Evolutionary conservation across 2,888 invertebrate species (phyloP).

Genomic region (Ophion costatus): DNA sequence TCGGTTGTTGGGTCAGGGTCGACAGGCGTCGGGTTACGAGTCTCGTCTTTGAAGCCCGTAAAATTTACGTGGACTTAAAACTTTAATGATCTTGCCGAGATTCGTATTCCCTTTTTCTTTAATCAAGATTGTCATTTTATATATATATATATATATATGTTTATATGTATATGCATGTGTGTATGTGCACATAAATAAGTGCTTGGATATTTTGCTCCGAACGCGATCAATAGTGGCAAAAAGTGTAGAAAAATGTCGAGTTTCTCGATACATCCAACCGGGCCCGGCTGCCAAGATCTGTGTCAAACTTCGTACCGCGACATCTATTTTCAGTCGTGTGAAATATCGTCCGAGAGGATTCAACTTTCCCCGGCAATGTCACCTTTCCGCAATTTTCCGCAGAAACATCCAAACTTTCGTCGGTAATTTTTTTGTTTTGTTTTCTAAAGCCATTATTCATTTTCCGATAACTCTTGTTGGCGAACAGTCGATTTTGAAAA

Average conservation of each 20-base stretch:
- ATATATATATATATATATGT: no score
- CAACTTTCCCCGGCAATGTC: not conserved
- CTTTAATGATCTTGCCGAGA: conserved; percentile 54
- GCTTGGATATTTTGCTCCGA: not conserved
- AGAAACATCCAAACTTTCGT: no score
- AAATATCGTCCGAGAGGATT: conserved; percentile 23
- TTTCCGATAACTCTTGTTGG: no score
- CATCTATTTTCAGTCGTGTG: conserved; percentile 50
- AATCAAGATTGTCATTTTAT: conserved; percentile 35
- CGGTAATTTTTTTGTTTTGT: no score
- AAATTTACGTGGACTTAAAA: conserved; percentile 67
- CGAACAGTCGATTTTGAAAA: no score
- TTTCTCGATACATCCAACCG: not conserved
- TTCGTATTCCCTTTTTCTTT: conserved; percentile 56
- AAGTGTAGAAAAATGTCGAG: not conserved
- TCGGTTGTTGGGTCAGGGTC: conserved; percentile 76
- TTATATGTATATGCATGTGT: not conserved
- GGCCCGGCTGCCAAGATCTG: conserved; percentile 47
- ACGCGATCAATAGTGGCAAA: not conserved
- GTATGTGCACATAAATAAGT: not conserved
- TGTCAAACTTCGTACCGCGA: conserved; percentile 48
- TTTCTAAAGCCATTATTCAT: no score
- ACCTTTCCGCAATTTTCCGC: no score
- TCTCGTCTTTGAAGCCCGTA: conserved; percentile 78
- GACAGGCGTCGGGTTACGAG: conserved; percentile 64